Base-by-base conservation (phyloP, 2,888 invertebrate species). In the Cynaeus angustus region DNA sequence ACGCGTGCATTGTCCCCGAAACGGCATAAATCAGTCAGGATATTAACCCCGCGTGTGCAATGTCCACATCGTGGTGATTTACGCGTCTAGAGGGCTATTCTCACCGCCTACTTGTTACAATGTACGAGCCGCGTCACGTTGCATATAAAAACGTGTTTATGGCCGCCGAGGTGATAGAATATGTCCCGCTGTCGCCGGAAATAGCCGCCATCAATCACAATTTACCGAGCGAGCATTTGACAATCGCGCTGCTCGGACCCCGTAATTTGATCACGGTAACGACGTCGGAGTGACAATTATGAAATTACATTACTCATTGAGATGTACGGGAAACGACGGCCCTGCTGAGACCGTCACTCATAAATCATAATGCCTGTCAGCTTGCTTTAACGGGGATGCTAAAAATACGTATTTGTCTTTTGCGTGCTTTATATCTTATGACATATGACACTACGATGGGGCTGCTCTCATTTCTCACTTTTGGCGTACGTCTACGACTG, bases 31-130 rank as follows among this genome's bases (percentile, higher is more conserved):
- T 84, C 83, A 83, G 79, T 80, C 78, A 79, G 81, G 81, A 83
- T 84, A 84, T 85, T 84, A 85, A 84, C 83, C 84, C 83, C 83
- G 83, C 78, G 83, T 82, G 83, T 83, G 81, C 82, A 83, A 81
- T 83, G 84, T 83, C 83, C 83, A 79, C 82, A 79, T 78, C 72
- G 75, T 74, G 78, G 81, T 83, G 83, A 84, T 84, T 84, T 84
- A 84, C 83, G 82, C 79, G 83, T 83, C 83, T 83, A 76, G 82
- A 83, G 83, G 78, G 81, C 82, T 81, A 79, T 83, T 82, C 81
- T 79, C 81, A 73, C 81, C 82, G 81, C 81, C 81, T 82, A 82
- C 83, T 82, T 81, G 83, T 80, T 82, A 82, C 82, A 82, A 80
- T 80, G 79, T 81, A 78, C 76, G 76, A 76, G 79, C 79, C 77